Evolutionary conservation across 2,113 vertebrate species (phyloP).

Genomic region (Pelvicachromis taeniatus): DNA sequence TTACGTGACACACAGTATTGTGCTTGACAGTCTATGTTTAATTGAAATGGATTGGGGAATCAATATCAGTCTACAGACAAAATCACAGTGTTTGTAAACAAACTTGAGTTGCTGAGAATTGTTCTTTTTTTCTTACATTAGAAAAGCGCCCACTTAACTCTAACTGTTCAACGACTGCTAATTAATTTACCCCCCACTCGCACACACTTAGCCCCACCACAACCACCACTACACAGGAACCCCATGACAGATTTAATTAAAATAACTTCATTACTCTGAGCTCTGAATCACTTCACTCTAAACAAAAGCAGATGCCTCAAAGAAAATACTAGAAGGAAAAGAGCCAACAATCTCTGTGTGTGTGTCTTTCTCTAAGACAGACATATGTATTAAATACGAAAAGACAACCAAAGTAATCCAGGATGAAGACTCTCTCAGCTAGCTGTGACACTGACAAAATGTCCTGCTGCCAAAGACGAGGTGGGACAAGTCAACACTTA

Average conservation of each 20-base stretch:
- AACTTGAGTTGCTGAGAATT: conserved; percentile 23
- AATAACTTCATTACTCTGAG: conserved; percentile 42
- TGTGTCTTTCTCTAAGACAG: not conserved
- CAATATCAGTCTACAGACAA: conserved; percentile 26
- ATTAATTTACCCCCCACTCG: conserved; percentile 38
- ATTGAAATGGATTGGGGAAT: conserved; percentile 35
- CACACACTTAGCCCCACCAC: not conserved
- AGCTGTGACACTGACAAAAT: not conserved
- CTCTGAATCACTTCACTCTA: conserved; percentile 38
- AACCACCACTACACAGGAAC: conserved; percentile 10
- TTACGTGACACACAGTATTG: not conserved
- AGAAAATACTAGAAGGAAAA: conserved; percentile 6
- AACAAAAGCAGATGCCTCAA: conserved; percentile 36
- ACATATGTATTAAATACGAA: not conserved
- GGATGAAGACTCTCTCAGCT: not conserved
- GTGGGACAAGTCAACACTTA: conserved; percentile 5
- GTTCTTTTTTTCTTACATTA: not conserved
- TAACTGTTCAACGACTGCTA: conserved; percentile 11
- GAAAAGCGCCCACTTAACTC: conserved; percentile 35
- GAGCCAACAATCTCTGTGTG: not conserved
- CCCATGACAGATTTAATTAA: conserved; percentile 38
- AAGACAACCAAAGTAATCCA: not conserved
- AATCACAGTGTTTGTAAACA: conserved; percentile 48
- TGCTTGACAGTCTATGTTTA: conserved; percentile 36
- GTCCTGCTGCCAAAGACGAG: conserved; percentile 2